Percentiles rank a stretch among this genome's conserved stretches.
phyloP scores from a whole-genome alignment of 1,140 invertebrate species.

The Anastatus disparis region DNA sequence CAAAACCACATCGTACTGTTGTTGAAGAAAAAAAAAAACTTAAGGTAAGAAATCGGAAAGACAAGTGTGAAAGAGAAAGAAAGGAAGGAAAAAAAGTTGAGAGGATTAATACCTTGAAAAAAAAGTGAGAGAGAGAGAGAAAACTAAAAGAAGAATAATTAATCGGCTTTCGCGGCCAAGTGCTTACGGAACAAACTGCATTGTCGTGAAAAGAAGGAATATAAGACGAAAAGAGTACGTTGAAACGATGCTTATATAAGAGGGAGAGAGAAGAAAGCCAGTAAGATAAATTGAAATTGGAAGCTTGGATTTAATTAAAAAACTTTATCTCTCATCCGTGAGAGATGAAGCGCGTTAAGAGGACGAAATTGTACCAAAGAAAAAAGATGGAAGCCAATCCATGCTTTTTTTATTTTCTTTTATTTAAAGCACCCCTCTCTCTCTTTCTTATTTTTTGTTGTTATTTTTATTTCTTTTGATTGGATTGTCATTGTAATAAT shows the following conservation, averaged over 20 bases:
- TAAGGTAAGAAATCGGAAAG: background rate
- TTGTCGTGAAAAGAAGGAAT: conserved; percentile 21
- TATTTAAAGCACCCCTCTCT: background rate
- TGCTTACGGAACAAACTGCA: background rate
- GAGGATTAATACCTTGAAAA: conserved; percentile 22
- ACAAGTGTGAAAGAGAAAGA: too few relatives aligned
- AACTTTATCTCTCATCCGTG: conserved; percentile 54
- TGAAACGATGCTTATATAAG: too few relatives aligned
- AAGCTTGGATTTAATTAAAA: conserved; percentile 61
- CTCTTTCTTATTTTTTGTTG: background rate
- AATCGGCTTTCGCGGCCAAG: conserved; percentile 48
- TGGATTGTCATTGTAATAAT: too few relatives aligned
- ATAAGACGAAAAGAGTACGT: conserved; percentile 37
- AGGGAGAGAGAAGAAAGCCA: too few relatives aligned
- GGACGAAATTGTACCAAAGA: conserved; percentile 5
- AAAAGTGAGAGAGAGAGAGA: conserved; percentile 37
- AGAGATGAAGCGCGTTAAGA: conserved; percentile 47
- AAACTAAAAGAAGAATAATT: conserved; percentile 43
- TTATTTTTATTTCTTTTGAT: conserved; percentile 21
- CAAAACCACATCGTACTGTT: too few relatives aligned
- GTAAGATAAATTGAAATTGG: conserved; percentile 59
- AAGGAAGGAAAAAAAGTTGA: too few relatives aligned
- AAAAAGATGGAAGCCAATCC: background rate
- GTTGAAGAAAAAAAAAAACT: too few relatives aligned
- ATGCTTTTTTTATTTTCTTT: background rate